Percentiles rank a stretch among this genome's conserved stretches.
Conservation (phyloP, 2,797 vertebrate species). For the Tragopan temminckii region DNA sequence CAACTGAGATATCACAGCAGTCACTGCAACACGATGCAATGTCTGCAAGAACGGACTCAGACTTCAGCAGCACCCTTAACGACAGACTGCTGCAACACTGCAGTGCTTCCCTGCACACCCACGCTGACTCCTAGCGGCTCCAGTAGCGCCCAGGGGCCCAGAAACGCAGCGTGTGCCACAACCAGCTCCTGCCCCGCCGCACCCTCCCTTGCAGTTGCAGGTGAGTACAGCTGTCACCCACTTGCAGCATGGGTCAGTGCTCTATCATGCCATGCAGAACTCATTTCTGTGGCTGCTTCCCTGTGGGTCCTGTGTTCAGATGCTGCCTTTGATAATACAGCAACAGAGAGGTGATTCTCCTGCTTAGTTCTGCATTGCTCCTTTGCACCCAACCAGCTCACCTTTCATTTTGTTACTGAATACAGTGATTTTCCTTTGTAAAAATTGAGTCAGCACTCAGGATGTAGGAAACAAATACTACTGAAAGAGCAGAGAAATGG, state of each 20-base stretch:
- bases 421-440: neutral
- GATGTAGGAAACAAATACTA: neutral
- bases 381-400: neutral
- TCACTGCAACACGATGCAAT: neutral
- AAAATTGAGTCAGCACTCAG: neutral
- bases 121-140: neutral
- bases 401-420: neutral
- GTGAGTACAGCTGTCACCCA: no score
- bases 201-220: neutral
- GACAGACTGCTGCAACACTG: neutral
- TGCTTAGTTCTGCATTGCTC: neutral
- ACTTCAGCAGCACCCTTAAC: neutral
- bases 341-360: neutral
- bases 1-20: neutral
- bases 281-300: neutral
- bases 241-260: no score
- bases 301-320: neutral
- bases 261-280: no score
- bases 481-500: neutral
- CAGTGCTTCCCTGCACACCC: neutral
- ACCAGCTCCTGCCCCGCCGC: neutral
- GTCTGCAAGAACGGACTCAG: no score
- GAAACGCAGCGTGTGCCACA: fast-evolving
- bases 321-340: neutral
- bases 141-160: neutral